Evolutionary conservation across 2,113 vertebrate species (phyloP).

Genomic region (Cochlearius cochlearius): DNA sequence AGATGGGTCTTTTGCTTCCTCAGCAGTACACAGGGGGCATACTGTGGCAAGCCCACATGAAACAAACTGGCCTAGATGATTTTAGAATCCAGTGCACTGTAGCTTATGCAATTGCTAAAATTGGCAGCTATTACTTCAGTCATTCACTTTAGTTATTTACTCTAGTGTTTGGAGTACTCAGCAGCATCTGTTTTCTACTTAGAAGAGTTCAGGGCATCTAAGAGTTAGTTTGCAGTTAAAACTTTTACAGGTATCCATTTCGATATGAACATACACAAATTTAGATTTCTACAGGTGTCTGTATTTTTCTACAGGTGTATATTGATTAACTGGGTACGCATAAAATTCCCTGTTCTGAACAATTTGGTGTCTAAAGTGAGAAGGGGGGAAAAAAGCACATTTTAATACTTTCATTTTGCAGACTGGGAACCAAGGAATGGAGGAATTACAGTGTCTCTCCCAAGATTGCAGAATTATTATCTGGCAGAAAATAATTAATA

Average conservation of each 20-base stretch:
- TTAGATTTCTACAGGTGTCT: neutral
- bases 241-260: neutral
- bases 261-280: neutral
- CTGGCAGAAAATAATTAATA: neutral
- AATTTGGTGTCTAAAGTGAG: neutral
- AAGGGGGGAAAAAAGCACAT: rapidly evolving
- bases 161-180: neutral
- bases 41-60: neutral
- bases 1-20: neutral
- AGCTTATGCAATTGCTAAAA: neutral
- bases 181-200: neutral
- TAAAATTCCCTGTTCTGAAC: neutral
- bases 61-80: neutral
- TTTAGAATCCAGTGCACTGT: neutral
- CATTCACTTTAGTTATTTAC: neutral
- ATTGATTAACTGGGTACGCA: neutral
- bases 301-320: neutral
- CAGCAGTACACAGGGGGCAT: neutral
- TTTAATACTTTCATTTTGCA: neutral
- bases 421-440: neutral
- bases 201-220: neutral
- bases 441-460: neutral
- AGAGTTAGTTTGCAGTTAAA: neutral
- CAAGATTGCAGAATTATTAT: neutral
- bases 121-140: neutral